phyloP scores from a whole-genome alignment of 2,797 vertebrate genomes.

The Onychomys arenicola region DNA sequence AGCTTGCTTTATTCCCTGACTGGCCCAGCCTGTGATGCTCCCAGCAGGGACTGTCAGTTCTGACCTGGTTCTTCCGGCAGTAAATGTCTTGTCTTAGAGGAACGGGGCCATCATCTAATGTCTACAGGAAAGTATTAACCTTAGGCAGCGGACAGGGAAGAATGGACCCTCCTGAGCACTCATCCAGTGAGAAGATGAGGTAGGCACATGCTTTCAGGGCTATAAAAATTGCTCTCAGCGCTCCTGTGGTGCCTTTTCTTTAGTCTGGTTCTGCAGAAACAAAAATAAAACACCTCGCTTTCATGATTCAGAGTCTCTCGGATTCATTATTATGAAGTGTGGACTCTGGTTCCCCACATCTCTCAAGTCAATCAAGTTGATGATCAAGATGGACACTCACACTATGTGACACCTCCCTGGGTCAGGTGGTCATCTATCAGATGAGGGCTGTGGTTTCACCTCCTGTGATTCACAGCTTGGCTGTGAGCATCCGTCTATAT shows the following conservation, averaged over 20 bases:
- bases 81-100: background rate
- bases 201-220: background rate
- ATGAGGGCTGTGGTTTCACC: background rate
- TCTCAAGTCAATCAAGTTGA: background rate
- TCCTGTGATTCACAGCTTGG: background rate
- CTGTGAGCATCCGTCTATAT: background rate
- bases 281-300: constrained; percentile 10
- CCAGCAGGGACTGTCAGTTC: background rate
- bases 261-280: background rate
- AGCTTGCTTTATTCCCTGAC: background rate
- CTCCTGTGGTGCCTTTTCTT: background rate
- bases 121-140: constrained; percentile 3
- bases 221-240: background rate
- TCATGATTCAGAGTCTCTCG: background rate
- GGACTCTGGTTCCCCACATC: background rate
- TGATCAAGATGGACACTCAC: background rate
- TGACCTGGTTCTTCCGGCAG: background rate
- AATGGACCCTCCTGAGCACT: background rate
- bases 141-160: background rate
- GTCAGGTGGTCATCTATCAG: background rate
- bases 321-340: background rate
- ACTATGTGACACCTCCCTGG: too few relatives aligned
- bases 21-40: background rate
- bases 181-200: background rate
- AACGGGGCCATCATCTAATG: background rate